A percentile compares a stretch with the other conserved stretches of the same genome.
Conservation (phyloP, 2,888 invertebrate genomes). For the Macaria notata region DNA sequence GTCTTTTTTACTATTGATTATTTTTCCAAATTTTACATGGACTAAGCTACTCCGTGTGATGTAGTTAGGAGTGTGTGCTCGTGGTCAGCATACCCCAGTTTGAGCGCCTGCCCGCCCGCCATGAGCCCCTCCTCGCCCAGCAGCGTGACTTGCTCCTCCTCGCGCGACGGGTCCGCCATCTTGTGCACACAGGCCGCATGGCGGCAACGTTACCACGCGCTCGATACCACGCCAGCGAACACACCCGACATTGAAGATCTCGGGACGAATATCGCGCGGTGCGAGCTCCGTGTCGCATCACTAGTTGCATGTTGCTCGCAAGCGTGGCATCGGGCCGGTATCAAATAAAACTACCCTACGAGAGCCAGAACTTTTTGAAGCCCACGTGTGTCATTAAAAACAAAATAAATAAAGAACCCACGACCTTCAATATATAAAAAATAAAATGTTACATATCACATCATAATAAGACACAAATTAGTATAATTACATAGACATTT, state of each 20-base stretch:
- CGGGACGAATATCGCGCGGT: constrained; percentile 18
- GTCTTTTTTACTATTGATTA: too few relatives aligned
- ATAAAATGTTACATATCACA: constrained; percentile 48
- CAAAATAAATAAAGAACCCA: constrained; percentile 52
- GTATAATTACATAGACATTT: constrained; percentile 42
- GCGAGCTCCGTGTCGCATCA: not conserved
- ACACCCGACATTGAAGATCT: constrained; percentile 25
- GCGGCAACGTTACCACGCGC: constrained; percentile 84
- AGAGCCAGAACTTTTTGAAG: constrained; percentile 49
- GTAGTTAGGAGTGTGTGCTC: constrained; percentile 12
- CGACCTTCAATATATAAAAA: constrained; percentile 48
- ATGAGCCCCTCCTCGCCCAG: constrained; percentile 97
- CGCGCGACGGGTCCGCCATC: constrained; percentile 98
- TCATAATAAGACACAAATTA: constrained; percentile 45
- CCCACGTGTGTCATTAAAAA: constrained; percentile 45
- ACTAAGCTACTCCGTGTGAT: constrained; percentile 15
- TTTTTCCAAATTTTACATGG: constrained; percentile 27
- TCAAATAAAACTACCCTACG: too few relatives aligned
- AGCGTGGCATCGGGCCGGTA: too few relatives aligned
- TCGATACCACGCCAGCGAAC: constrained; percentile 77
- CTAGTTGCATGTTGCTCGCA: too few relatives aligned
- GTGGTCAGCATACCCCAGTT: constrained; percentile 93
- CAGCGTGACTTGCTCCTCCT: constrained; percentile 97
- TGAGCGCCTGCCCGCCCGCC: constrained; percentile 97
- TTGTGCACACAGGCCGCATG: constrained; percentile 85